Base-by-base conservation (phyloP, 1,140 invertebrate genomes). In the Probaryconus sp. region DNA sequence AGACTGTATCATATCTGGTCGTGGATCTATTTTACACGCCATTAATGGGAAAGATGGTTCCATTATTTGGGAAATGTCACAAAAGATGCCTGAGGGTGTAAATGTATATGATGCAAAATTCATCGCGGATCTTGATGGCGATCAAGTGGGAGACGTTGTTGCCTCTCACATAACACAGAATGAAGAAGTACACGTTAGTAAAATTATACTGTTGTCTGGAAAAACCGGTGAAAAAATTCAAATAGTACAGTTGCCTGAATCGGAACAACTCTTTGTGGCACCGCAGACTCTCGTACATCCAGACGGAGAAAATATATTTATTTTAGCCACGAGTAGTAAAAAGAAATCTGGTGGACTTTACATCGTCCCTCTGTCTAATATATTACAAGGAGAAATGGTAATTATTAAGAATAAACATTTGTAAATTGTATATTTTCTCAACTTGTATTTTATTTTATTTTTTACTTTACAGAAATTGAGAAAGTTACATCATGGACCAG, bases 321-420 rank as follows among this genome's bases (percentile, higher is more conserved):
- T 94, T 76, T 86, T 95, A 78, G 92, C 93, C 10, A 95, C 94
- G 0, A 94, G 93, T 2, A 93, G 93, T 17, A 92, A 94, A 76
- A 92, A 92, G 33, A 90, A 92, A 35, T 87, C 90, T 0, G 94
- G 94, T 6, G 91, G 91, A 43, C 86, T 96, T 7, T 95, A 93
- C 78, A 81, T 89, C 26, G 87, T 94, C 10, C 81, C 89, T 2
- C 83, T 94, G 6, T 79, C 87, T 16, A 87, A 90, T 75, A 78
- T 93, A 11, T 81, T 89, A n/a, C 85, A 87, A 51, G 89, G 89
- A 21, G 77, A 90, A 58, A 67, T 90, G 87, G 79, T 90, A 88
- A 83, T 89, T 90, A 16, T 2, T 21, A n/a, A 24, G 11, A 3
- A 18, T 24, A 60, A 5, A 42, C 43, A 60, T 56, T 40, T 24